Evolutionary conservation across 2,797 vertebrate species (phyloP).

Genomic region (Rhinophrynus dorsalis): DNA sequence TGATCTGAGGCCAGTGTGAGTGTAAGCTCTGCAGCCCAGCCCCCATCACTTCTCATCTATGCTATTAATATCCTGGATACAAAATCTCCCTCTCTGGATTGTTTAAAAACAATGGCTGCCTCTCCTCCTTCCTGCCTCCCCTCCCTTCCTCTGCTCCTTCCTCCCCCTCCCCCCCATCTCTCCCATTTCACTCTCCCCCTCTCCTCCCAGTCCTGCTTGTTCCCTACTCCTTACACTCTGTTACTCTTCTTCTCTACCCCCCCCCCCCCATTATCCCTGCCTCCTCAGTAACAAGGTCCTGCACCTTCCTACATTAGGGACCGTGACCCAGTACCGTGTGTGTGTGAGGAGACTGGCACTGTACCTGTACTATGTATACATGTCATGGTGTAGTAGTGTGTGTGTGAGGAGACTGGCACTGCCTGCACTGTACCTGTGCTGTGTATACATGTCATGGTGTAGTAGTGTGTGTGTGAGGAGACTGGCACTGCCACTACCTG

Average conservation of each 20-base stretch:
- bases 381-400: no score
- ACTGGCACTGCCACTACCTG: neutral
- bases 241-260: neutral
- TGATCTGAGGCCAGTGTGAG: neutral
- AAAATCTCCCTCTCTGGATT: conserved; percentile 15
- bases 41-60: neutral
- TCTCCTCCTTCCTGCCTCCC: neutral
- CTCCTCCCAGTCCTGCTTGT: neutral
- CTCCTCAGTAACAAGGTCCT: no score
- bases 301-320: no score
- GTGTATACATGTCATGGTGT: no score
- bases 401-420: no score
- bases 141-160: neutral
- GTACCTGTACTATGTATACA: no score
- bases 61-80: conserved; percentile 6
- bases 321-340: neutral
- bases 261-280: neutral
- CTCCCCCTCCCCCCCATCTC: neutral
- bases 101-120: conserved; percentile 30
- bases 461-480: no score
- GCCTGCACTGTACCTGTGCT: no score
- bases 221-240: neutral
- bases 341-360: no score
- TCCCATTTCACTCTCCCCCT: neutral
- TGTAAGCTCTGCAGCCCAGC: conserved; percentile 11